Base-by-base conservation (phyloP, 1,140 invertebrate species). In the Dreissena rostriformis region DNA sequence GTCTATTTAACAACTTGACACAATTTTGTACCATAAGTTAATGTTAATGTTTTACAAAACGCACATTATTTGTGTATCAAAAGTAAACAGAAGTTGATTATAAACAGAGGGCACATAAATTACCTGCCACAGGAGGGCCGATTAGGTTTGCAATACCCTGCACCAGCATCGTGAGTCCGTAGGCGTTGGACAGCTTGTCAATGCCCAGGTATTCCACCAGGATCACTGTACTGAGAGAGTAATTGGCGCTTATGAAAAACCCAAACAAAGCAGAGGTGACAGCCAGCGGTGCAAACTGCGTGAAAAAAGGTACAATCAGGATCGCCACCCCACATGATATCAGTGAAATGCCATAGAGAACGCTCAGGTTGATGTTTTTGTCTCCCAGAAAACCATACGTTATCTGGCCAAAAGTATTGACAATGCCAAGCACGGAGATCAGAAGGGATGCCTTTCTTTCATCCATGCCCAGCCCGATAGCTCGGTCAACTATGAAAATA, bases 361-460 rank as follows among this genome's bases (percentile, higher is more conserved):
- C 14, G 0, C 85, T 82, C 26, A 91, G 77, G 80, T 93, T 90
- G 12, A 90, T 85, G 28, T 86, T 73, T 91, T 95, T 95, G 92
- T 98, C 97, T 15, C 97, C 97, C 66, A 96, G 95, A 95, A 97
- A 97, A 51, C 98, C 98, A 65, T 98, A 95, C 0, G 97, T 92
- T 65, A 98, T 96, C 96, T 98, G 94, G 5, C 93, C 98, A 65
- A 94, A 39, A 10, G 92, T 94, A 76, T 94, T 94, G n/a, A 92
- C 91, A n/a, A 94, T 93, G 22, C 95, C 98, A 91, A 99, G 99
- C 73, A 98, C 96, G 2, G 98, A 99, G 14, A 99, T 92, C 55
- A 99, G 94, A 91, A 97, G 97, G 1, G 98, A 97, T 0, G 98
- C 98, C 84, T 96, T 94, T 6, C 95, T 97, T 82, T 96, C 71